A percentile compares a stretch with the other conserved stretches of the same genome.
Evolutionary conservation across 2,113 vertebrate genomes (phyloP).

Genomic region (Herpailurus yagouaroundi): DNA sequence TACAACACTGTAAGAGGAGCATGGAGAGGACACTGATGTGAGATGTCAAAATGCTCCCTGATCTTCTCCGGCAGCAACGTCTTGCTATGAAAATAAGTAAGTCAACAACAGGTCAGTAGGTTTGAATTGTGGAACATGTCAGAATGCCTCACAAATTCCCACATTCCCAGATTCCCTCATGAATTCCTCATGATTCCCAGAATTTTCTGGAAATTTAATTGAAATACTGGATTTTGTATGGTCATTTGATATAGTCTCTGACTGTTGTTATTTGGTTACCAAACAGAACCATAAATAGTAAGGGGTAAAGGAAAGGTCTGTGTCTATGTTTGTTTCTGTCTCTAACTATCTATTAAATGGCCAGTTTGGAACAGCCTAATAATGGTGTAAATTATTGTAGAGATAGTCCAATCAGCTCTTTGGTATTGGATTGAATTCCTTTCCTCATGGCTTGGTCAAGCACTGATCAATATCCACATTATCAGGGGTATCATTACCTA

Average conservation of each 20-base stretch:
- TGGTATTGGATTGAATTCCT: background rate
- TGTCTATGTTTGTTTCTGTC: background rate
- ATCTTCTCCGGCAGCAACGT: background rate
- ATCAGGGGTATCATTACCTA: background rate
- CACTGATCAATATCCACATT: background rate
- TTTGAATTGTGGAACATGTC: background rate
- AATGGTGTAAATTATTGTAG: background rate
- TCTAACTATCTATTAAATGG: background rate
- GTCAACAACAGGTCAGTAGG: background rate
- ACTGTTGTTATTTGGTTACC: background rate
- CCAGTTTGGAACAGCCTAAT: background rate
- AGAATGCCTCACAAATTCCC: background rate
- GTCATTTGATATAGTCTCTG: background rate
- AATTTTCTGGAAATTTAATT: conserved; percentile 22
- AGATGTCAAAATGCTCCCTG: background rate
- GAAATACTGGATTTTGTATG: background rate
- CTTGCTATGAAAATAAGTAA: background rate
- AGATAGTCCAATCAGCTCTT: background rate
- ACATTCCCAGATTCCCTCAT: too few species aligned
- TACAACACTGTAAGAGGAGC: background rate
- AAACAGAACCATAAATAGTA: background rate
- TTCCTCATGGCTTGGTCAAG: background rate
- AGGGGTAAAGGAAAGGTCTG: background rate
- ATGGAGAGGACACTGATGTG: background rate
- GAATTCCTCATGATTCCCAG: background rate